phyloP scores from a whole-genome alignment of 2,113 vertebrate species.

The Scalopus aquaticus region DNA sequence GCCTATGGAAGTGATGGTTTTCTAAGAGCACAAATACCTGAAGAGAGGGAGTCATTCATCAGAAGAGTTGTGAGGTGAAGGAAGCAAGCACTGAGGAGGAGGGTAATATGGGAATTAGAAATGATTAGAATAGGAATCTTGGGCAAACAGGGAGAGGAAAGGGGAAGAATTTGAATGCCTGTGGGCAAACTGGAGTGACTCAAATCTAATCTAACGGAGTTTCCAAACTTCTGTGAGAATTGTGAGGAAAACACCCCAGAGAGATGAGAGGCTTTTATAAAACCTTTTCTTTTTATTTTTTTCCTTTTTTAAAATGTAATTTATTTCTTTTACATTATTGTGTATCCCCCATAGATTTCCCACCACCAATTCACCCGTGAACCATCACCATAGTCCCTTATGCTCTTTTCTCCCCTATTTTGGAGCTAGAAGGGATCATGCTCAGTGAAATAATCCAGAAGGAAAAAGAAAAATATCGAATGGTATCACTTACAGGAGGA shows the following conservation, averaged over 20 bases:
- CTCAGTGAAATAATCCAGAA: too few relatives aligned
- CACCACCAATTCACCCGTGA: too few relatives aligned
- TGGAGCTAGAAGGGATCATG: too few relatives aligned
- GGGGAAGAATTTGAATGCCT: not conserved
- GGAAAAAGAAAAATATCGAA: too few relatives aligned
- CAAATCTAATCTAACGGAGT: not conserved
- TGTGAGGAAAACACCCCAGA: not conserved
- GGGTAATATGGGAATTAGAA: not conserved
- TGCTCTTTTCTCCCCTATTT: too few relatives aligned
- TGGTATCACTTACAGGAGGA: too few relatives aligned
- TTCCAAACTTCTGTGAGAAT: not conserved
- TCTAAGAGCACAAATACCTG: not conserved
- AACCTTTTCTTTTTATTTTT: too few relatives aligned
- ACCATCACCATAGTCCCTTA: too few relatives aligned
- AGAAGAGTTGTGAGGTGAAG: not conserved
- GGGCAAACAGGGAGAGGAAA: not conserved
- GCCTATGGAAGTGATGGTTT: accelerated
- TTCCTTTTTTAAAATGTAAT: too few relatives aligned
- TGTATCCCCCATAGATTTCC: too few relatives aligned
- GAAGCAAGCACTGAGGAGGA: not conserved
- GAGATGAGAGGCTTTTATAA: not conserved
- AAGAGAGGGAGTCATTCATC: not conserved
- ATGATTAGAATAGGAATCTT: not conserved
- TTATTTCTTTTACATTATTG: too few relatives aligned
- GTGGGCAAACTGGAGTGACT: not conserved